Conservation (phyloP, 2,888 invertebrate genomes). For the Aspidiotus rigidus region DNA sequence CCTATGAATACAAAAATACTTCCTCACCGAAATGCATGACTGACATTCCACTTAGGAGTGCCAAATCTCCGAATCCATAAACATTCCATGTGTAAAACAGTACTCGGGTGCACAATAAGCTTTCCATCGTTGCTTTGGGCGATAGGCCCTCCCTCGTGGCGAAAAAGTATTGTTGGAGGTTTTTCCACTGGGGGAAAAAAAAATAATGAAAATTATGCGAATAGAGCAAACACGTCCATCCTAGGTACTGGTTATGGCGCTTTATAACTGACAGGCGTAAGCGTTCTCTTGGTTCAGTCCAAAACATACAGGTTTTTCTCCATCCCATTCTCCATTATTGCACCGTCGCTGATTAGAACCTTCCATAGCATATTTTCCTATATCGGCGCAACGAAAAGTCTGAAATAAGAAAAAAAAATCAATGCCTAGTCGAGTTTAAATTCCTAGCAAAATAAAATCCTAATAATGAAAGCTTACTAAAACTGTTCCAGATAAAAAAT, state of each 20-base stretch:
- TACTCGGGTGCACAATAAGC: conserved; percentile 74
- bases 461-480: conserved; percentile 48
- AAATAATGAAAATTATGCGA: not conserved
- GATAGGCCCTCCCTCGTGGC: conserved; percentile 72
- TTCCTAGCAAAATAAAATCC: conserved; percentile 4
- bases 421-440: not conserved
- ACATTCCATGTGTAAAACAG: conserved; percentile 78
- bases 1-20: not conserved
- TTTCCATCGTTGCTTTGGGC: conserved; percentile 80
- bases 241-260: not conserved
- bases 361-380: conserved; percentile 76
- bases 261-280: conserved; percentile 56
- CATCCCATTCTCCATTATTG: conserved; percentile 71
- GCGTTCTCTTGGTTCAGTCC: conserved; percentile 79
- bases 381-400: conserved; percentile 63
- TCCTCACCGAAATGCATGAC: conserved; percentile 52
- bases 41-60: conserved; percentile 73
- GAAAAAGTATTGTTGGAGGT: conserved; percentile 72
- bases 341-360: conserved; percentile 64
- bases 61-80: conserved; percentile 79
- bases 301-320: conserved; percentile 64
- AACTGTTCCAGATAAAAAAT: conserved; percentile 65
- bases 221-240: not conserved
- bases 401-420: conserved; percentile 37
- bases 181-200: conserved; percentile 58